phyloP scores from a whole-genome alignment of 2,888 invertebrate genomes.

The Acanthopleura granulata region DNA sequence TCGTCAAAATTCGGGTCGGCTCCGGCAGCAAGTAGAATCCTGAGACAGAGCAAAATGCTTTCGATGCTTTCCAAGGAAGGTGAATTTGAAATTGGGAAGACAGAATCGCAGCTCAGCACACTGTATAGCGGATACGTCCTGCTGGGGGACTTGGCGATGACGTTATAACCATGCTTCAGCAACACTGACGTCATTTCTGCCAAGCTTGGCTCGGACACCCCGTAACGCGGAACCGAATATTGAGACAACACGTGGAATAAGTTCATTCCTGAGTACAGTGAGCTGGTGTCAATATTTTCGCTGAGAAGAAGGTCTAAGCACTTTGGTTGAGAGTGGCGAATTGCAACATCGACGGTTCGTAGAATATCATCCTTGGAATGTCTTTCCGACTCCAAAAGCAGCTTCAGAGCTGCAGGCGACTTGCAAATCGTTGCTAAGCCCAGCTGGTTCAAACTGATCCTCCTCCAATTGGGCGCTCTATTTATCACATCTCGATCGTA shows the following conservation, averaged over 20 bases:
- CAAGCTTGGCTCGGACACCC: conserved; percentile 48
- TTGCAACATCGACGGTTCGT: conserved; percentile 52
- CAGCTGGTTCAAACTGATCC: conserved; percentile 23
- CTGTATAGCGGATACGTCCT: conserved; percentile 63
- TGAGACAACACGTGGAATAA: conserved; percentile 60
- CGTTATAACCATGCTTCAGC: conserved; percentile 49
- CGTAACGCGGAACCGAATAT: conserved; percentile 50
- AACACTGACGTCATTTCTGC: conserved; percentile 53
- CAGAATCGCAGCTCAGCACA: conserved; percentile 38
- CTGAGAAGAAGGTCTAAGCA: conserved; percentile 54
- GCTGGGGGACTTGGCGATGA: conserved; percentile 46
- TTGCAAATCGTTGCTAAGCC: conserved; percentile 51
- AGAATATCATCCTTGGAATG: conserved; percentile 41
- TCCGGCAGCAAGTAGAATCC: conserved; percentile 48
- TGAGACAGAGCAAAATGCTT: conserved; percentile 29
- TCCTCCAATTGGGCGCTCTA: no score
- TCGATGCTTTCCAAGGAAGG: neutral
- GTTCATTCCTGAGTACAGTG: conserved; percentile 57
- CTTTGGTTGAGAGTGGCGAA: conserved; percentile 50
- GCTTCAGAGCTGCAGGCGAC: conserved; percentile 49
- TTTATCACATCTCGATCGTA: conserved; percentile 26
- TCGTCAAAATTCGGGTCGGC: conserved; percentile 63
- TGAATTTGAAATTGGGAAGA: neutral
- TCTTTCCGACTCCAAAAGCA: conserved; percentile 42
- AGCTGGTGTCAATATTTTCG: conserved; percentile 37